Percentiles rank a stretch among this genome's conserved stretches.
Evolutionary conservation across 2,888 invertebrate species (phyloP).

Genomic region (Macrophya annulata): DNA sequence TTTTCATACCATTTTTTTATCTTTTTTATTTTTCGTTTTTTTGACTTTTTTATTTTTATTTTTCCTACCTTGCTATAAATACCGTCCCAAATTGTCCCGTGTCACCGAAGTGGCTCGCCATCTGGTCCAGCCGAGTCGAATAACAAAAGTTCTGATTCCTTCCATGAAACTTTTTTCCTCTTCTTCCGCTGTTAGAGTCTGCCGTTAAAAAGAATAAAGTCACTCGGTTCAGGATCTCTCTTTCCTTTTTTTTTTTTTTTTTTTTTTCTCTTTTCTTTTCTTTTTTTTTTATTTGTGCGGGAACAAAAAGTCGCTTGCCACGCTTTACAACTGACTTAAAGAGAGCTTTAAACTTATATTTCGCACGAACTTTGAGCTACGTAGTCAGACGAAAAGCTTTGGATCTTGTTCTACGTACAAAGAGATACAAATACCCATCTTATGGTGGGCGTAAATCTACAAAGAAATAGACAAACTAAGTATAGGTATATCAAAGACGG

Average conservation of each 20-base stretch:
- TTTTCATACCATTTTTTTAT: neutral
- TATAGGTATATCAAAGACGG: neutral
- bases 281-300: neutral
- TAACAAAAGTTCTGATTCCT: conserved; percentile 52
- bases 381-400: neutral
- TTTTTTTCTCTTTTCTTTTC: neutral
- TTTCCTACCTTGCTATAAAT: conserved; percentile 13
- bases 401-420: neutral
- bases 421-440: neutral
- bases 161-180: conserved; percentile 38
- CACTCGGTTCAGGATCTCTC: conserved; percentile 13
- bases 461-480: neutral
- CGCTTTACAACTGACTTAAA: conserved; percentile 40
- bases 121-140: conserved; percentile 51
- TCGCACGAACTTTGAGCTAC: conserved; percentile 36
- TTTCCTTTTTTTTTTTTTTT: neutral
- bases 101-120: conserved; percentile 40
- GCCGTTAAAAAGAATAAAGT: conserved; percentile 43
- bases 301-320: conserved; percentile 3
- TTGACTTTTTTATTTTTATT: neutral
- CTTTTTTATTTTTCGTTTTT: neutral
- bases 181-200: conserved; percentile 23
- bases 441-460: neutral
- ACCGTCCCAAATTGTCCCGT: conserved; percentile 40
- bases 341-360: conserved; percentile 29